Evolutionary conservation across 2,888 invertebrate genomes (phyloP), one percentile per base, ranked within the genome.

Genomic region (Limnephilus lunatus): DNA sequence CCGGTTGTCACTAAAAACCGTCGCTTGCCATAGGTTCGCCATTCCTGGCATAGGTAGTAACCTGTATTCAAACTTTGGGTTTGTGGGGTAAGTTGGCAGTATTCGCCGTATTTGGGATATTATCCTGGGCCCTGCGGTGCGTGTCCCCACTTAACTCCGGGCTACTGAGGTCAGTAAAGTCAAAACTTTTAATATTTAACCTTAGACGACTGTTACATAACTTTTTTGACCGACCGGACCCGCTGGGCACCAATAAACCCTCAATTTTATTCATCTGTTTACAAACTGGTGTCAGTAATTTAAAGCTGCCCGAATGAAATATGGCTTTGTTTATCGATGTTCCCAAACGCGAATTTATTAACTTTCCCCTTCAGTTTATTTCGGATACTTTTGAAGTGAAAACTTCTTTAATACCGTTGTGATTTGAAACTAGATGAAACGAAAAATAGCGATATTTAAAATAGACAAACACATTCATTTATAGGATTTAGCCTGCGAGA

Each of bases 131-230:
- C 44, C 44, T 86, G 39, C 44, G 86, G 86, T 53, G 44, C 86
- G 86, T 53, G 86, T 86, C 86, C n/a, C 30, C 86, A 86, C 86
- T 86, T 82, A 82, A 82, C 82, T 82, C 31, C 82, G 48, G 53
- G n/a, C 86, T 31, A 12, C 86, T 11, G 44, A 31, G 86, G 44
- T 44, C 86, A 30, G 44, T 86, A 86, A 86, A 86, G 86, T 86
- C 44, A 35, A 85, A 86, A 86, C 48, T 35, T 86, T 86, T 86
- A 86, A 86, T 86, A 44, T 86, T 86, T 86, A 86, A 86, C 86
- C 86, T 86, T 86, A n/a, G 35, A n/a, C 44, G 86, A 48, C 44
- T 86, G 53, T 44, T 30, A 86, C 86, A 48, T n/a, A 86, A 44
- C 53, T 86, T 86, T 86, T 44, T 86, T n/a, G 86, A 48, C 44